These are phyloP conservation scores for Macquaria australasica DNA, from an alignment of 2,113 vertebrate species.

Conservation along the genomic window DNA sequence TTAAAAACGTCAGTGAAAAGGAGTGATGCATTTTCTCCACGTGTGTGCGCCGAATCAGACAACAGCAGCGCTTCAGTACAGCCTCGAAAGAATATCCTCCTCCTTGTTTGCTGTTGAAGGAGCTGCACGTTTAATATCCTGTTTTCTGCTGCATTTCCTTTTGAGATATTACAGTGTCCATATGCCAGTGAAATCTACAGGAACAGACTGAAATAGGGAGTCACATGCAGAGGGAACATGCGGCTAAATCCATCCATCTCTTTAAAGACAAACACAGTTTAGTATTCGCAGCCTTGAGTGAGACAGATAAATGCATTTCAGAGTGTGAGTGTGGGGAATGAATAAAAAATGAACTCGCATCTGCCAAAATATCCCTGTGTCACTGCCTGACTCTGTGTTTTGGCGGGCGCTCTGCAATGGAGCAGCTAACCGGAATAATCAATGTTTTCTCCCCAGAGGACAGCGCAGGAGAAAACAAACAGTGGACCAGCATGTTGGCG, in stretches of 20 bases:
- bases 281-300: slow-evolving; percentile 67
- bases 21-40: slow-evolving; percentile 2
- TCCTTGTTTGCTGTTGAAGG: slow-evolving; percentile 22
- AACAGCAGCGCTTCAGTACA: neutral
- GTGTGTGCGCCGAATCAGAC: neutral
- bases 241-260: slow-evolving; percentile 42
- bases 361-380: slow-evolving; percentile 65
- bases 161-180: slow-evolving; percentile 3
- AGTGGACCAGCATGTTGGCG: slow-evolving; percentile 8
- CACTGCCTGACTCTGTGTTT: slow-evolving; percentile 59
- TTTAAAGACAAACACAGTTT: slow-evolving; percentile 59
- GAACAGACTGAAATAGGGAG: slow-evolving; percentile 28
- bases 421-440: slow-evolving; percentile 72
- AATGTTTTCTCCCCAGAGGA: slow-evolving; percentile 67
- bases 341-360: slow-evolving; percentile 60
- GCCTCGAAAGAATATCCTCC: slow-evolving; percentile 17
- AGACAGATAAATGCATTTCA: slow-evolving; percentile 65
- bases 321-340: slow-evolving; percentile 37
- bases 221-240: slow-evolving; percentile 3
- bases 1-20: slow-evolving; percentile 14
- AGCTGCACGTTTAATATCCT: slow-evolving; percentile 62
- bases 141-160: slow-evolving; percentile 44
- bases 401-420: slow-evolving; percentile 41
- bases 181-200: slow-evolving; percentile 39
- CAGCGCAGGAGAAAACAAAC: slow-evolving; percentile 42